Percentiles rank a stretch among this genome's conserved stretches.
Conservation (phyloP, 2,888 invertebrate species). For the Zygothrica quintamaculata region DNA sequence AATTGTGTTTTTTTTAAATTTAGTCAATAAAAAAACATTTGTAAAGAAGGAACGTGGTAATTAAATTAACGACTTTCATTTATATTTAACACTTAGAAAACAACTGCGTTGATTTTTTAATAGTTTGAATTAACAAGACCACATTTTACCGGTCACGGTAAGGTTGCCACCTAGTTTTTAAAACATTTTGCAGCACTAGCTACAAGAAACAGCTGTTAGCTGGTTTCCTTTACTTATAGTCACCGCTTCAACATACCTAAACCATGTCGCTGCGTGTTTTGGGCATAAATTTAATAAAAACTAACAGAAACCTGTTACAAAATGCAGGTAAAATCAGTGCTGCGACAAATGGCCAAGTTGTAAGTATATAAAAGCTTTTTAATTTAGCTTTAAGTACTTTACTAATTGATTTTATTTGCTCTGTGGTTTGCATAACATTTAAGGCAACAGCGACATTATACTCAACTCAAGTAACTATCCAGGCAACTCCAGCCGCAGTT, state of each 20-base stretch:
- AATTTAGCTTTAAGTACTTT: neutral
- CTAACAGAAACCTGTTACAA: conserved; percentile 73
- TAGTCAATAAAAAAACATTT: conserved; percentile 76
- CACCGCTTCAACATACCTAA: conserved; percentile 22
- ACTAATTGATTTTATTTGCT: too few relatives aligned
- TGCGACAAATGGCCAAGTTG: conserved; percentile 33
- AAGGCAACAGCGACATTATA: conserved; percentile 54
- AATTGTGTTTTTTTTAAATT: conserved; percentile 62
- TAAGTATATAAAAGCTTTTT: conserved; percentile 29
- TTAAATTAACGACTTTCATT: conserved; percentile 6
- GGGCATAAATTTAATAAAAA: conserved; percentile 76
- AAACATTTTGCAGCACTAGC: conserved; percentile 15
- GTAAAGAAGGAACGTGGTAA: conserved; percentile 64
- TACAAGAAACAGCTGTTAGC: conserved; percentile 49
- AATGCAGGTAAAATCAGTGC: conserved; percentile 54
- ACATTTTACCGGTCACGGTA: neutral
- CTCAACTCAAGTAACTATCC: conserved; percentile 77
- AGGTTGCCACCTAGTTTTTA: conserved; percentile 34
- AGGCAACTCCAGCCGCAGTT: conserved; percentile 77
- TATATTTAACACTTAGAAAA: too few relatives aligned
- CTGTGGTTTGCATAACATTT: conserved; percentile 73
- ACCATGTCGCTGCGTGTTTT: conserved; percentile 79
- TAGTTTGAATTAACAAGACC: neutral
- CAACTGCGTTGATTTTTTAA: neutral
- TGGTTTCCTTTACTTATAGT: conserved; percentile 33